phyloP scores from a whole-genome alignment of 2,888 invertebrate species.

The Diplazon laetatorius region DNA sequence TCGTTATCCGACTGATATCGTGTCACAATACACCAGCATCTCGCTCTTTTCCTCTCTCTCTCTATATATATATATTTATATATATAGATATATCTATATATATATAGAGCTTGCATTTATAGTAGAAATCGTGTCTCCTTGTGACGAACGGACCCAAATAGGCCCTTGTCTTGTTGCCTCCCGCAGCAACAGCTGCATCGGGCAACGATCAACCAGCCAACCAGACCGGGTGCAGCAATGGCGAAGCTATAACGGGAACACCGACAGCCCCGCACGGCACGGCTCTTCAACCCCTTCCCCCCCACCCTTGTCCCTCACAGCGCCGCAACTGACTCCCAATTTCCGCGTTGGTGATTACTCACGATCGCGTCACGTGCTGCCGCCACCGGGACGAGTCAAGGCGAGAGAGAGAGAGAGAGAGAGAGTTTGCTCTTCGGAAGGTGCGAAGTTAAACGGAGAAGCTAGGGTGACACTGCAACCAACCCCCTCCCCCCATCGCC shows the following conservation, averaged over 20 bases:
- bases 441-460: constrained; percentile 12
- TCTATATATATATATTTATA: no score
- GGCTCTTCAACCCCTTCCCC: constrained; percentile 36
- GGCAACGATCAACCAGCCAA: constrained; percentile 37
- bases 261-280: constrained; percentile 28
- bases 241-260: constrained; percentile 48
- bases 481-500: no score
- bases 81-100: no score
- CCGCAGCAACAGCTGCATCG: constrained; percentile 44
- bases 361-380: constrained; percentile 65
- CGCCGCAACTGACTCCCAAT: constrained; percentile 57
- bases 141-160: constrained; percentile 42
- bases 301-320: no score
- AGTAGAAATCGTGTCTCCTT: constrained; percentile 30
- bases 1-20: no score
- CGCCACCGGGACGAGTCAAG: constrained; percentile 36
- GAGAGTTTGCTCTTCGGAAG: constrained; percentile 36
- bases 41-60: background rate
- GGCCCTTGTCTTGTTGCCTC: constrained; percentile 47
- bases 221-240: constrained; percentile 31
- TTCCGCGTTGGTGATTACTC: constrained; percentile 68
- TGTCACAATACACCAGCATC: no score
- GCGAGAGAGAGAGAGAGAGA: constrained; percentile 22
- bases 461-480: constrained; percentile 21
- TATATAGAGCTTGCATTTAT: constrained; percentile 1